phyloP scores from a whole-genome alignment of 2,888 invertebrate species.

The Synanthedon myopaeformis region DNA sequence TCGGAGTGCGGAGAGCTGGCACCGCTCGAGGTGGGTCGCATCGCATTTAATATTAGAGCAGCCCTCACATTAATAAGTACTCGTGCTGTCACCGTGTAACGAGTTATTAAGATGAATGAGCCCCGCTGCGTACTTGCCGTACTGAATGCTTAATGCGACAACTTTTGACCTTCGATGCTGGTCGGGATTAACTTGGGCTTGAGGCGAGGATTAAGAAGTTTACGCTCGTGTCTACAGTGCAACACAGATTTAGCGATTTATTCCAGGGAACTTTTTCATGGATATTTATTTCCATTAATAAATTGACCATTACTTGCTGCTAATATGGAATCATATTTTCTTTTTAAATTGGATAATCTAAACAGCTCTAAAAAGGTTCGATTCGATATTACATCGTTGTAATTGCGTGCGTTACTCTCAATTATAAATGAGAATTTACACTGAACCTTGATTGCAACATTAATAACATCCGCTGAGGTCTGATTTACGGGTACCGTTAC shows the following conservation, averaged over 20 bases:
- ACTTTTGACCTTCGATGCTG: conserved; percentile 11
- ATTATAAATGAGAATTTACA: conserved; percentile 21
- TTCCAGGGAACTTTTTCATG: neutral
- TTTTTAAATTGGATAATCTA: neutral
- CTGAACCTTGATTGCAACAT: conserved; percentile 5
- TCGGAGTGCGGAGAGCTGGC: conserved; percentile 26
- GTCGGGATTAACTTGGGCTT: conserved; percentile 7
- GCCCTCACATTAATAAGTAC: conserved; percentile 2
- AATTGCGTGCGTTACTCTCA: neutral
- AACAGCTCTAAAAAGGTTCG: too few species aligned
- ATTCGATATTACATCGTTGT: too few species aligned
- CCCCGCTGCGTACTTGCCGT: neutral
- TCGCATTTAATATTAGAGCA: conserved; percentile 1
- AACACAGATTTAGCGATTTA: conserved; percentile 10
- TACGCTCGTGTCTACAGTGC: conserved; percentile 1
- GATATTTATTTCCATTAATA: too few species aligned
- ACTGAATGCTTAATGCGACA: conserved; percentile 23
- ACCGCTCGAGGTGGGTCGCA: conserved; percentile 35
- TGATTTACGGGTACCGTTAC: conserved; percentile 5
- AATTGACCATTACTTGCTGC: neutral
- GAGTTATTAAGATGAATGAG: conserved; percentile 13
- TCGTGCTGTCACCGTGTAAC: conserved; percentile 12
- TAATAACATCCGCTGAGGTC: conserved; percentile 6
- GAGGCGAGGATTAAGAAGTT: conserved; percentile 7
- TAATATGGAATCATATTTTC: neutral